Evolutionary conservation across 1,140 invertebrate genomes (phyloP).

Genomic region (Saccostrea echinata): DNA sequence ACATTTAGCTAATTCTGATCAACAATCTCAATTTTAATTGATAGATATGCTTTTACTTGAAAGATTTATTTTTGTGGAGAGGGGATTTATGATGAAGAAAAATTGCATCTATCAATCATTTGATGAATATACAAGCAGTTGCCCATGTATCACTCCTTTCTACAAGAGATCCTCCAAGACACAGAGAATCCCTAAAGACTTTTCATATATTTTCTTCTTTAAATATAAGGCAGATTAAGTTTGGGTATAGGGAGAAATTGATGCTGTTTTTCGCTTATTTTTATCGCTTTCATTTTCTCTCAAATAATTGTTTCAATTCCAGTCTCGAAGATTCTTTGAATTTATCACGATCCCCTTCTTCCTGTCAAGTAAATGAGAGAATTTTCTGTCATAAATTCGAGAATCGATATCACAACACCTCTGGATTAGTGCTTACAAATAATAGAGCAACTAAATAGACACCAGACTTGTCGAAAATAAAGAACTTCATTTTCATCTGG

Average conservation of each 20-base stretch:
- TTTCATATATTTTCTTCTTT: not conserved
- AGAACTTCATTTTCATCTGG: not conserved
- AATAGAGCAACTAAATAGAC: not conserved
- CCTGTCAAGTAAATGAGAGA: slow-evolving; percentile 24
- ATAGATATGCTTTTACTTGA: too few relatives aligned
- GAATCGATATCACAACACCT: not conserved
- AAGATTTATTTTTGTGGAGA: too few relatives aligned
- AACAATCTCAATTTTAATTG: too few relatives aligned
- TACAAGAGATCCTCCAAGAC: not conserved
- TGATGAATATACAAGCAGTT: not conserved
- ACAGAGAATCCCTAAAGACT: not conserved
- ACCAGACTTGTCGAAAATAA: not conserved
- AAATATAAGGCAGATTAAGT: not conserved
- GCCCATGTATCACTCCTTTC: not conserved
- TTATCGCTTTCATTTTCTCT: not conserved
- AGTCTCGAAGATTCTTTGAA: slow-evolving; percentile 2
- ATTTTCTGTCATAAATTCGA: slow-evolving; percentile 28
- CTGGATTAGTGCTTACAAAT: not conserved
- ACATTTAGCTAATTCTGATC: too few relatives aligned
- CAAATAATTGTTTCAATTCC: not conserved
- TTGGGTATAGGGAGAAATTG: not conserved
- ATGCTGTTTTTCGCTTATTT: not conserved
- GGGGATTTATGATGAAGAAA: too few relatives aligned
- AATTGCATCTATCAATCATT: not conserved
- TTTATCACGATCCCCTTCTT: not conserved